Percentiles rank a stretch among this genome's conserved stretches.
These are phyloP conservation scores for Frankliniella intonsa DNA, from an alignment of 2,888 invertebrate species.

Conservation along the genomic window DNA sequence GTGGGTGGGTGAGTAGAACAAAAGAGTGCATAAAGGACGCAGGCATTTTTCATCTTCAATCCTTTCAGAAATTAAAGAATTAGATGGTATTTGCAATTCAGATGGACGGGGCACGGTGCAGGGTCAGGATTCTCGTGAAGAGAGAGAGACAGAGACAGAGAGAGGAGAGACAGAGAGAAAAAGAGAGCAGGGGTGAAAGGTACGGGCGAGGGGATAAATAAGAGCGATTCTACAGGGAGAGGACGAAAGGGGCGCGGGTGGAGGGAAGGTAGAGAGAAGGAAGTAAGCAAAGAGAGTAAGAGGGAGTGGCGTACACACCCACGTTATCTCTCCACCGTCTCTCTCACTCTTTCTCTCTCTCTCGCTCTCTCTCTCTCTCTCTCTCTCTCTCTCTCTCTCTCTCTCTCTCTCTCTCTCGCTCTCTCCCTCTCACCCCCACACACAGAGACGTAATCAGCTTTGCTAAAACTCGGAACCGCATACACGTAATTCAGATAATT, in stretches of 20 bases:
- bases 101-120: neutral
- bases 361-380: too few relatives aligned
- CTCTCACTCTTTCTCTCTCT: too few relatives aligned
- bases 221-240: neutral
- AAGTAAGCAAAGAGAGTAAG: neutral
- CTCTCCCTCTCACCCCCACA: too few relatives aligned
- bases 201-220: neutral
- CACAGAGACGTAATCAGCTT: neutral
- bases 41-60: conserved; percentile 20
- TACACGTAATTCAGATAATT: conserved; percentile 23
- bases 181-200: neutral
- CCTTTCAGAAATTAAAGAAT: conserved; percentile 21
- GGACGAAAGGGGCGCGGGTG: too few relatives aligned
- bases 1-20: neutral
- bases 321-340: too few relatives aligned
- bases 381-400: too few relatives aligned
- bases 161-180: too few relatives aligned
- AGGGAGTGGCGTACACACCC: neutral
- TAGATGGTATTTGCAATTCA: conserved; percentile 20
- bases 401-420: too few relatives aligned
- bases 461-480: conserved; percentile 21
- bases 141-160: too few relatives aligned
- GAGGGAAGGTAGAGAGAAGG: neutral
- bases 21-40: neutral
- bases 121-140: neutral